phyloP scores from a whole-genome alignment of 2,888 invertebrate genomes.

The Drosophila pseudotakahashii region DNA sequence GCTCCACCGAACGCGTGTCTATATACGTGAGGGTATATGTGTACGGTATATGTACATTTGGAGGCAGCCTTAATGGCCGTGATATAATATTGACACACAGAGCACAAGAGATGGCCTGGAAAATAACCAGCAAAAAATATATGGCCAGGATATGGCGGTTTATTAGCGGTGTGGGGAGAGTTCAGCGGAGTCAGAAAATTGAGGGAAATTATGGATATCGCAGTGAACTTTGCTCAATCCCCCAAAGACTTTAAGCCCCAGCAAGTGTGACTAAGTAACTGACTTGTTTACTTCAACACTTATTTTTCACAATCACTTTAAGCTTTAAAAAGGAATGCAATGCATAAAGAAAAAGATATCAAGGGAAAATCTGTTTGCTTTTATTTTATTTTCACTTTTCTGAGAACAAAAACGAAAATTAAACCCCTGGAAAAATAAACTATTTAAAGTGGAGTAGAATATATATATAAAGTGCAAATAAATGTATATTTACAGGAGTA shows the following conservation, averaged over 20 bases:
- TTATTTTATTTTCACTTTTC: neutral
- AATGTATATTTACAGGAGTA: neutral
- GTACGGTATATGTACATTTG: too few relatives aligned
- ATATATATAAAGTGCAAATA: neutral
- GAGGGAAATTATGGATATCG: constrained; percentile 23
- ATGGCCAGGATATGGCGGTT: constrained; percentile 33
- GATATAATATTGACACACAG: constrained; percentile 42
- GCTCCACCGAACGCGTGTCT: constrained; percentile 39
- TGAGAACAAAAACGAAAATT: neutral
- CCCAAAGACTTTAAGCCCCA: constrained; percentile 4
- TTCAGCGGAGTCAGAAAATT: constrained; percentile 13
- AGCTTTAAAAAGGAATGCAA: neutral
- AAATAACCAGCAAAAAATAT: constrained; percentile 30
- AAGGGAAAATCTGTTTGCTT: neutral
- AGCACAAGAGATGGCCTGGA: neutral
- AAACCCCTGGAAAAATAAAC: neutral
- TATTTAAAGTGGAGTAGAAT: neutral
- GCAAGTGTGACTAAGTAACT: constrained; percentile 1
- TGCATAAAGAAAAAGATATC: neutral
- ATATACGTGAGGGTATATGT: too few relatives aligned
- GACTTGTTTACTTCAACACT: neutral
- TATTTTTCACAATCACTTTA: neutral
- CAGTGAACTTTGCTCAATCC: neutral
- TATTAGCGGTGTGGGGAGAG: constrained; percentile 5
- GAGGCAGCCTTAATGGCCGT: constrained; percentile 30